Evolutionary conservation across 2,113 vertebrate species (phyloP), one percentile per base, ranked within the genome.

Genomic region (Alethe castanea): DNA sequence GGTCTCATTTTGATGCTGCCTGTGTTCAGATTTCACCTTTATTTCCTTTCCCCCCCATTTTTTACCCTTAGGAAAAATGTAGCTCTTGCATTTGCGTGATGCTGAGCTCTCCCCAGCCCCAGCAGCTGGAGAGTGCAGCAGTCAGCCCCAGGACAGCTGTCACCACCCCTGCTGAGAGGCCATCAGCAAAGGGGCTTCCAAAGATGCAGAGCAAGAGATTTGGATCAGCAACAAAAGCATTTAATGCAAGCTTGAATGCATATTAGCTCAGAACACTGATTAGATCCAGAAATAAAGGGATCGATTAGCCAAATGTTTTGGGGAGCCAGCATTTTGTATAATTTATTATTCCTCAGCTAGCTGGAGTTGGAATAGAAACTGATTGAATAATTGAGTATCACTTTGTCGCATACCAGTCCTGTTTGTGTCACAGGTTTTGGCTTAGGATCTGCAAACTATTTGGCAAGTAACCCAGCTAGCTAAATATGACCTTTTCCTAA

Each of bases 231-330:
- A 69, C 87, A 96, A 81, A 74, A 96, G 67, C 31, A 52, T 45
- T 60, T 79, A 94, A 85, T 53, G 57, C 33, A 64, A 67, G 64
- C 79, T 64, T 56, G 69, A 61, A 60, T 3, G 10, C 64, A 35
- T 83, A 79, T 86, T 94, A 64, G 48, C 78, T 92, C 66, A 29
- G 92, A 95, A 86, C 81, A 76, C 69, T 69, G 80, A 92, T 94
- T 91, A 86, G 67, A 92, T 89, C 25, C 86, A 95, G 91, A 90
- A 96, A 94, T 89, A 92, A 88, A 56, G 73, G 44, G 31, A 60
- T 52, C 36, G 25, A 81, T 57, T 42, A 83, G 76, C 86, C 76
- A 87, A 93, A 70, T 22, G 3, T 81, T 91, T 64, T 52, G 61
- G 65, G 65, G 66, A 95, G 80, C 56, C 80, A 94, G 31, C 7